Evolutionary conservation across 2,888 invertebrate species (phyloP), one percentile per base, ranked within the genome.

Genomic region (Clivina fossor): DNA sequence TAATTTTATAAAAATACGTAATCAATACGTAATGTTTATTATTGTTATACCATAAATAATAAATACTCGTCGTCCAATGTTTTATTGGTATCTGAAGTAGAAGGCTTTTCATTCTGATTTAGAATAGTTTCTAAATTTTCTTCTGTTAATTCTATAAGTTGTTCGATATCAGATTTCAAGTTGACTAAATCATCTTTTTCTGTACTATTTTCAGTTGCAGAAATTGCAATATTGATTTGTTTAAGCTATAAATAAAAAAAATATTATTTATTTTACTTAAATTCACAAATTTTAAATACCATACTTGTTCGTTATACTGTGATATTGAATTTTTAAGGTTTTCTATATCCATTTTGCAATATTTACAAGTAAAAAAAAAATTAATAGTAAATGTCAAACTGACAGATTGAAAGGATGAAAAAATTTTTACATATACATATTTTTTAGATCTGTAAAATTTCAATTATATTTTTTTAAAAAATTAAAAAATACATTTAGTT

Each of bases 111-210:
- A 30, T 59, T 49, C 26, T 66, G 61, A 46, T 51, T 58, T 65
- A 46, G 62, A 66, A 47, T 55, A 48, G 60, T 44, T 56, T 75
- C 72, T 50, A 82, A 66, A 62, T 79, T 81, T 67, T 86, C 84
- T 65, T 78, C 76, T 0, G 88, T 88, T 30, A 89, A 72, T n/a
- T 78, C 76, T 47, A 89, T 80, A 1, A 89, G 75, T 69, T 88
- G 84, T 61, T 80, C 72, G 33, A 89, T 75, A 66, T 88, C 85
- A 16, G 78, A 76, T 65, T 81, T 78, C 8, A 89, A 72, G 37
- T 80, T 76, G 43, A 78, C 59, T 16, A 88, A 72, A 20, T 84
- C 82, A 40, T 79, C 76, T 32, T 76, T 78, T 60, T 82, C 80
- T 1, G 74, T 71, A 15, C 74, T 76, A 57, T 76, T 72, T 11